A percentile compares a stretch with the other conserved stretches of the same genome.
These are phyloP conservation scores for Chiroxiphia lanceolata DNA, from an alignment of 2,797 vertebrate genomes.

Conservation along the genomic window DNA sequence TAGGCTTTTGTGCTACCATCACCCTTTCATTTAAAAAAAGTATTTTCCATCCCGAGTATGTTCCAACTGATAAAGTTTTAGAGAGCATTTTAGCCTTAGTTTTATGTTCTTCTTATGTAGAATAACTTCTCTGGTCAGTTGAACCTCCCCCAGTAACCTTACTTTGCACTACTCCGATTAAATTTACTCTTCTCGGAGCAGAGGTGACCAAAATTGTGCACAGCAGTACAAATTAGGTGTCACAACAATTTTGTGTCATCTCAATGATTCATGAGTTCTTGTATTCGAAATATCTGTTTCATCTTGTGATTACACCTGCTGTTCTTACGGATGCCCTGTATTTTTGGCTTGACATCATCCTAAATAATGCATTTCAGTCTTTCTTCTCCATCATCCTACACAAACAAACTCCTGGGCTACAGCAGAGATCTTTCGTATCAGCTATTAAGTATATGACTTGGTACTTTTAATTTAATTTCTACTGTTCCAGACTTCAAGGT, in stretches of 20 bases:
- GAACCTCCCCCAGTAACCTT: neutral
- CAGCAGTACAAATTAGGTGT: neutral
- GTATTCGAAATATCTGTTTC: neutral
- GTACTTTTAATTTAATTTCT: neutral
- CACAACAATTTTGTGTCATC: neutral
- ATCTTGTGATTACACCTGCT: neutral
- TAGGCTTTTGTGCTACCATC: neutral
- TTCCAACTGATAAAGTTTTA: neutral
- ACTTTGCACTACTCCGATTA: neutral
- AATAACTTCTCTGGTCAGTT: neutral
- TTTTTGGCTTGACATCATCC: neutral
- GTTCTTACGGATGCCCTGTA: neutral
- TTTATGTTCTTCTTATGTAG: neutral
- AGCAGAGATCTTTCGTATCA: neutral
- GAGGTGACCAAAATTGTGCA: neutral
- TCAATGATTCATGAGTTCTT: neutral
- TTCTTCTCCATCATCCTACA: neutral
- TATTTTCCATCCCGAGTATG: neutral
- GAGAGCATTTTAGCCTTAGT: neutral
- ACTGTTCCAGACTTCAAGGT: neutral
- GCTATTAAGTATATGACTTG: neutral
- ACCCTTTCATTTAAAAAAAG: neutral
- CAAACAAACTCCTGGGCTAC: neutral
- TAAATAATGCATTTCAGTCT: neutral
- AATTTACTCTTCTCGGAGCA: neutral